phyloP scores from a whole-genome alignment of 2,113 vertebrate species.

The Oncorhynchus tshawytscha region DNA sequence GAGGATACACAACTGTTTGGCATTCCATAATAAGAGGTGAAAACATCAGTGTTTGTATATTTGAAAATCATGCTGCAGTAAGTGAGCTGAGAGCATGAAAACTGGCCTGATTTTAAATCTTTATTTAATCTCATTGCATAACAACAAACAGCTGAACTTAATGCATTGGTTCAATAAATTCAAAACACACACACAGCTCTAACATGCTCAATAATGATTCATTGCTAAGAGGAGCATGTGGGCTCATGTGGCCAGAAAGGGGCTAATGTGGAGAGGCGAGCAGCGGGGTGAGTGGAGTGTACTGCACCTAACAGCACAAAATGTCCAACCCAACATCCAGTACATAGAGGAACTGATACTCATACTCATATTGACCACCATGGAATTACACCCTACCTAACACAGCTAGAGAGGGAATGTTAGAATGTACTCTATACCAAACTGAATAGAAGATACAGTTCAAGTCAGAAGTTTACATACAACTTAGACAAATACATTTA shows the following conservation, averaged over 20 bases:
- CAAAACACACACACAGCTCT: background rate
- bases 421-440: background rate
- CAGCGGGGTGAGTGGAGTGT: background rate
- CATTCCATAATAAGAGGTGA: background rate
- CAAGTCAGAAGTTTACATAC: no score
- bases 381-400: background rate
- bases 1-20: background rate
- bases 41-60: constrained; percentile 1
- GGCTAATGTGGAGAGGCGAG: background rate
- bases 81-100: constrained; percentile 20
- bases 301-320: background rate
- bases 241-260: background rate
- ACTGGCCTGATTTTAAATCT: constrained; percentile 22
- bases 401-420: background rate
- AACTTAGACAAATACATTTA: no score
- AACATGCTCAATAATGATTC: constrained; percentile 5
- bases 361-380: background rate
- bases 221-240: background rate
- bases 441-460: background rate
- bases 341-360: background rate
- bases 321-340: background rate
- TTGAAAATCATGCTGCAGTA: background rate
- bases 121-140: constrained; percentile 41
- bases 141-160: constrained; percentile 26
- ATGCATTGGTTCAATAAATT: constrained; percentile 19